Conservation (phyloP, 2,888 invertebrate genomes). For the Entomobrya multifasciata region DNA sequence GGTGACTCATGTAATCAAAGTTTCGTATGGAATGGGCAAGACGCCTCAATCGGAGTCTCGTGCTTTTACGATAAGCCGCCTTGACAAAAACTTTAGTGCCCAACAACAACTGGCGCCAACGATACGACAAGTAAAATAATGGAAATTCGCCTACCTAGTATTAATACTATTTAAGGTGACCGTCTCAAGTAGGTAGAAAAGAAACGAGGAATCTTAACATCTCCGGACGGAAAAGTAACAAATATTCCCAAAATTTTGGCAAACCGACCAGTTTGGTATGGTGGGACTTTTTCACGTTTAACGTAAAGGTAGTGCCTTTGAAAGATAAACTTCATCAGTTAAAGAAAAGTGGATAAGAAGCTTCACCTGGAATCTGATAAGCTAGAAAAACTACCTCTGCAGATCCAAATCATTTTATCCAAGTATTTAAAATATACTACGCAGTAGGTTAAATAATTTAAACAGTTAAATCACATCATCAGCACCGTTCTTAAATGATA, state of each 20-base stretch:
- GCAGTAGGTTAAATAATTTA: too few relatives aligned
- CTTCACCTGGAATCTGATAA: too few relatives aligned
- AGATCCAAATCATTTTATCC: too few relatives aligned
- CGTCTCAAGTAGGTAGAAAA: slow-evolving; percentile 62
- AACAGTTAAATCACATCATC: too few relatives aligned
- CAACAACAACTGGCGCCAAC: slow-evolving; percentile 73
- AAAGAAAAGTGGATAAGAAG: too few relatives aligned
- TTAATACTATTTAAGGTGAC: slow-evolving; percentile 67
- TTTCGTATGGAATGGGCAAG: slow-evolving; percentile 98
- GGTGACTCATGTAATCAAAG: too few relatives aligned
- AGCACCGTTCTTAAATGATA: too few relatives aligned
- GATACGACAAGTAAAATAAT: slow-evolving; percentile 76
- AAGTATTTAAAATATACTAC: too few relatives aligned
- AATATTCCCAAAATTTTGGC: slow-evolving; percentile 99
- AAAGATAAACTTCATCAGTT: too few relatives aligned
- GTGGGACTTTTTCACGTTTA: too few relatives aligned
- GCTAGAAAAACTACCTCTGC: too few relatives aligned
- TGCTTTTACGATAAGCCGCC: slow-evolving; percentile 98
- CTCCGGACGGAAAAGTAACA: slow-evolving; percentile 97
- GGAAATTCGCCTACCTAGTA: slow-evolving; percentile 71
- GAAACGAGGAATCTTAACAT: slow-evolving; percentile 93
- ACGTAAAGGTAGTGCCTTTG: too few relatives aligned
- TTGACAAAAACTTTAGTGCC: slow-evolving; percentile 95
- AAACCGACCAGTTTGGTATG: slow-evolving; percentile 99
- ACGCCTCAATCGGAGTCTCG: slow-evolving; percentile 95